Percentiles rank a stretch among this genome's conserved stretches.
Evolutionary conservation across 1,140 invertebrate genomes (phyloP).

Genomic region (Microplitis demolitor): DNA sequence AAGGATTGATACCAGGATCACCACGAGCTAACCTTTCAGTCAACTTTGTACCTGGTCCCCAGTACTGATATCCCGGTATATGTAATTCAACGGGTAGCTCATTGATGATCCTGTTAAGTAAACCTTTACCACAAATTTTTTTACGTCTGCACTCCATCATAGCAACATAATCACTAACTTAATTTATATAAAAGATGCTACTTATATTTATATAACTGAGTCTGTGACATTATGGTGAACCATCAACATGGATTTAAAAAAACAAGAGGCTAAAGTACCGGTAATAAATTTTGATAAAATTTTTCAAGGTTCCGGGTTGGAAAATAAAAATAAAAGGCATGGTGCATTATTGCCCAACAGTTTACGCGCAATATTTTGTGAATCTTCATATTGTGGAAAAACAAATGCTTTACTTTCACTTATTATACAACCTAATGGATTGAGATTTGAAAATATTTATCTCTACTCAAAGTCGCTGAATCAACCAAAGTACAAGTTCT

Average conservation of each 20-base stretch:
- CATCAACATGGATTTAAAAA: too few relatives aligned
- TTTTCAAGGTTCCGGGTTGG: too few relatives aligned
- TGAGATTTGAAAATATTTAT: slow-evolving; percentile 17
- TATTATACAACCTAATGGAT: slow-evolving; percentile 6
- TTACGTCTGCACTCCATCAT: too few relatives aligned
- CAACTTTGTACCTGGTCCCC: neutral
- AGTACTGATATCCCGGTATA: neutral
- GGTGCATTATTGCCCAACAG: too few relatives aligned
- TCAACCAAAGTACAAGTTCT: slow-evolving; percentile 9
- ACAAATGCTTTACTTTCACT: slow-evolving; percentile 10
- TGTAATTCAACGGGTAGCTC: neutral
- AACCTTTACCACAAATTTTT: too few relatives aligned
- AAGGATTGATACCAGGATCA: neutral
- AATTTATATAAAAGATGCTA: neutral
- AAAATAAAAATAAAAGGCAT: too few relatives aligned
- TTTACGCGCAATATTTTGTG: too few relatives aligned
- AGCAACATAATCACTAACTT: too few relatives aligned
- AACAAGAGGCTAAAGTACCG: too few relatives aligned
- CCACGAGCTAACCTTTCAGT: neutral
- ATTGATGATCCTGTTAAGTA: neutral
- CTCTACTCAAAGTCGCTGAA: slow-evolving; percentile 15
- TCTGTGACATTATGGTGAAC: too few relatives aligned
- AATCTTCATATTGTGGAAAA: neutral
- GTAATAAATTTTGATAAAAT: too few relatives aligned
- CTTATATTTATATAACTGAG: too few relatives aligned